phyloP scores from a whole-genome alignment of 2,888 invertebrate species.

The Neuroscelio doddi region DNA sequence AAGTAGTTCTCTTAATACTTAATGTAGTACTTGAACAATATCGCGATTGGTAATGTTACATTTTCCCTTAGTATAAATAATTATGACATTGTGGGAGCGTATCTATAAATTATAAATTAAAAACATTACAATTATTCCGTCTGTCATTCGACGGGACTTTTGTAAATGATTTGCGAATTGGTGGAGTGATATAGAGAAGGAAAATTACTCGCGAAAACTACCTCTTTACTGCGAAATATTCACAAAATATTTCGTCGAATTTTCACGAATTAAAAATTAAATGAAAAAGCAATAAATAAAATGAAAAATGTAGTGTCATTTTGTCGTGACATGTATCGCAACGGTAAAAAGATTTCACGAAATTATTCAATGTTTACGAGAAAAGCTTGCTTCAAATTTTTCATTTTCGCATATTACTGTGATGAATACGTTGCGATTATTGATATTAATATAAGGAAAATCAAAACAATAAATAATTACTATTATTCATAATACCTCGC shows the following conservation, averaged over 20 bases:
- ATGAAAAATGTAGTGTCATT: conserved; percentile 24
- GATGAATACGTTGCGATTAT: conserved; percentile 9
- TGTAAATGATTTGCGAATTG: no score
- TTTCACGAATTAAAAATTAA: conserved; percentile 15
- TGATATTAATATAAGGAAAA: conserved; percentile 1
- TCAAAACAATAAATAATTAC: no score
- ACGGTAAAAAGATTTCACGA: no score
- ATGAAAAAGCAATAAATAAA: conserved; percentile 7
- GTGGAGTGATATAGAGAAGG: neutral
- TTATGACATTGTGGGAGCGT: neutral
- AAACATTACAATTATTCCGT: no score
- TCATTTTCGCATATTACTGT: conserved; percentile 20
- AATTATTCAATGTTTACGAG: neutral
- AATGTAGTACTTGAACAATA: no score
- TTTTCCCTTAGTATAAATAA: neutral
- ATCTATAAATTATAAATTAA: no score
- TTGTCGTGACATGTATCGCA: conserved; percentile 35
- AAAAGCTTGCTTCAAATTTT: no score
- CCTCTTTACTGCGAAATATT: conserved; percentile 18
- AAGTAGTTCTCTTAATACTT: conserved; percentile 39
- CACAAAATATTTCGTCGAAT: conserved; percentile 31
- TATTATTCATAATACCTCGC: no score
- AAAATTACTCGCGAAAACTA: neutral
- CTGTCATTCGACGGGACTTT: no score
- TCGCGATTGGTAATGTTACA: conserved; percentile 4